Base-by-base conservation (phyloP, 1,140 invertebrate species). In the Drosophila pectinifera region DNA sequence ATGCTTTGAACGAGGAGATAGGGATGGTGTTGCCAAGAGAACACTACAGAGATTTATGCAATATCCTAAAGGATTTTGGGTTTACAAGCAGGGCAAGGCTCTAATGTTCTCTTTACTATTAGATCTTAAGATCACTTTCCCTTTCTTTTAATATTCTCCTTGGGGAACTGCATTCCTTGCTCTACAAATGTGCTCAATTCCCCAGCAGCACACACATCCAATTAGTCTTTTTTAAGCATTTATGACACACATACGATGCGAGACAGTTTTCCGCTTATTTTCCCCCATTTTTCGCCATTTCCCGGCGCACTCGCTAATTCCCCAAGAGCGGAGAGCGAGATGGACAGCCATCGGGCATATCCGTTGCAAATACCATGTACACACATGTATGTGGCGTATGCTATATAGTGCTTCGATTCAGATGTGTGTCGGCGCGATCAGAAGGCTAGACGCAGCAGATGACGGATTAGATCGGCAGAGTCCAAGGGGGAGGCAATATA, bases 201-300 rank as follows among this genome's bases (percentile, higher is more conserved):
- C 20, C 41, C 36, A 42, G 5, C 18, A 51, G 20, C 49, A 49
- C 26, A 51, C 48, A 72, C 57, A 76, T 59, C 77, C 82, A 85
- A 85, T 85, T 85, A 85, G 78, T 78, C 41, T n/a, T 20, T 13
- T 14, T 51, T 45, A 26, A 39, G 61, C 67, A 69, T 78, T 67
- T 76, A 70, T 86, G 83, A 86, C 82, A 86, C 73, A 85, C 78
- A 86, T 85, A 86, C 69, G 48, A 56, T 58, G 58, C 73, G 59
- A 69, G 78, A 64, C 80, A 55, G 64, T 70, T 86, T 85, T 88
- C 85, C 74, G 74, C 78, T 76, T 88, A 49, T 82, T 86, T 85
- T 86, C 80, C 78, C 82, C 73, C 78, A 82, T 82, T 86, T 85
- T 86, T 78, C 74, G 78, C 64, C 78, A 82, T 82, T 88, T 88